Conservation (phyloP, 2,888 invertebrate genomes). For the Idaea aversata region DNA sequence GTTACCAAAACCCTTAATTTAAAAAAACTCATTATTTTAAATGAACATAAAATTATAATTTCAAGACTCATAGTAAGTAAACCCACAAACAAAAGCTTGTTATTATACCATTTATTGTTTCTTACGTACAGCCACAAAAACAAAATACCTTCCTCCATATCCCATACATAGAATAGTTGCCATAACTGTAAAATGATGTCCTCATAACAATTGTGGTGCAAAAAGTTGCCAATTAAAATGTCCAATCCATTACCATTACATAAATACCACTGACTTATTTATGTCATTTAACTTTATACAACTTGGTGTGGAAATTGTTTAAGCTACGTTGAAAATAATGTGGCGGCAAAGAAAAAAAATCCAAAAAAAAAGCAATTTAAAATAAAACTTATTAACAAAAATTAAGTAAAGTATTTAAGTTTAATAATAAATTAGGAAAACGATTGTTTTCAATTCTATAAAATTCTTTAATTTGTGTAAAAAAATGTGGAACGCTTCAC, state of each 20-base stretch:
- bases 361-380: conserved; percentile 23
- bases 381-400: too few relatives aligned
- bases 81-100: neutral
- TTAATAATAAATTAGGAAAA: too few relatives aligned
- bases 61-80: too few relatives aligned
- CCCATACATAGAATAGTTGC: neutral
- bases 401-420: too few relatives aligned
- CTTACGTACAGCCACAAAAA: neutral
- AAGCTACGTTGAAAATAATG: too few relatives aligned
- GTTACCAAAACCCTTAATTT: too few relatives aligned
- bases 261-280: neutral
- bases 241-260: conserved; percentile 1
- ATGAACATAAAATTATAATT: too few relatives aligned
- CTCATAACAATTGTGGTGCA: neutral
- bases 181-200: neutral
- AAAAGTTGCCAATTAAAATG: neutral
- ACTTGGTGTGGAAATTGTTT: neutral
- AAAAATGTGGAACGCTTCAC: conserved; percentile 53
- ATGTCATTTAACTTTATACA: neutral
- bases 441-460: neutral
- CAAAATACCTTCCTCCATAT: neutral
- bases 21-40: too few relatives aligned
- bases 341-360: too few relatives aligned
- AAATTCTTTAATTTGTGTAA: conserved; percentile 19
- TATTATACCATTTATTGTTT: neutral